Evolutionary conservation across 2,113 vertebrate genomes (phyloP).

Genomic region (Rhea pennata): DNA sequence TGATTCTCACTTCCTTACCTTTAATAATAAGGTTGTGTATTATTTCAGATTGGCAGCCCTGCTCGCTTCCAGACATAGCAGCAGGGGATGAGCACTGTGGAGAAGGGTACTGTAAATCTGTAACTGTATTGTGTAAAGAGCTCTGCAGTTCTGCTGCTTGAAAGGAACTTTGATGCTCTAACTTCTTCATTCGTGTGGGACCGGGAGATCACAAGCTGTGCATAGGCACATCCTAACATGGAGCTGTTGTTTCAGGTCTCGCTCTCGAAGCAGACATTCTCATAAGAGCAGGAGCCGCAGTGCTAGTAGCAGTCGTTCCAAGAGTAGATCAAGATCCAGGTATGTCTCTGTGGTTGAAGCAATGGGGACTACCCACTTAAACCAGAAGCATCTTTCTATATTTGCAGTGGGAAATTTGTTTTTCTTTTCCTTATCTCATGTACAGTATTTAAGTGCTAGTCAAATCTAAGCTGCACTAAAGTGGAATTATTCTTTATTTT

Average conservation of each 20-base stretch:
- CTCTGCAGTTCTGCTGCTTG: not conserved
- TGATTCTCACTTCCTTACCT: not conserved
- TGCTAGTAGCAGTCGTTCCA: constrained; percentile 88
- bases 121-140: not conserved
- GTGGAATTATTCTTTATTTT: not conserved
- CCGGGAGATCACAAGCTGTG: not conserved
- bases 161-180: not conserved
- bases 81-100: not conserved
- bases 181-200: not conserved
- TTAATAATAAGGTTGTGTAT: not conserved
- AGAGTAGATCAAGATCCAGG: constrained; percentile 87
- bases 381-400: not conserved
- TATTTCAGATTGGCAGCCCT: not conserved
- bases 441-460: not conserved
- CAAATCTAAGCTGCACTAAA: not conserved
- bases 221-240: fast-evolving
- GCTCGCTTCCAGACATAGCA: fast-evolving
- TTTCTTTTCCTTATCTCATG: not conserved
- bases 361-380: not conserved
- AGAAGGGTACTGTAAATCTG: not conserved
- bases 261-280: constrained; percentile 92
- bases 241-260: constrained; percentile 80
- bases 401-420: not conserved
- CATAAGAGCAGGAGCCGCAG: constrained; percentile 93
- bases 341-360: constrained; percentile 53